Base-by-base conservation (phyloP, 2,888 invertebrate genomes). In the Melanchra persicariae region DNA sequence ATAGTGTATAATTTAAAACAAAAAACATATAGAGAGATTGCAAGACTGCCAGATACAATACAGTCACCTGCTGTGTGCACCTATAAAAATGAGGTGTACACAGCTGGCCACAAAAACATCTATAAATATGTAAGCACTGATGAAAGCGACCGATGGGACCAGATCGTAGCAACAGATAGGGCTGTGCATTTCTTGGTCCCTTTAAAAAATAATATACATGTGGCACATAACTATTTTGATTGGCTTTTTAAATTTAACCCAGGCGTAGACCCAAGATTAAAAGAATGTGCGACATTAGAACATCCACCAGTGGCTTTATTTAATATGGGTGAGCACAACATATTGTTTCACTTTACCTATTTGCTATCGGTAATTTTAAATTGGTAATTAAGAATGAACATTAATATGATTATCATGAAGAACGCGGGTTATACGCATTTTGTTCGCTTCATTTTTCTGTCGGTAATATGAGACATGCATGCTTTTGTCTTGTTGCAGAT, bases 41-140 rank as follows among this genome's bases (percentile, higher is more conserved):
- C 91, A 0, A 90, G 89, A 10, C 80, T 95, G 12, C 94, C 95
- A 0, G 93, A 94, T 59, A 87, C 92, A 1, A 90, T 95, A 49
- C 95, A 95, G 70, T 91, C 87, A 43, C 95, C 95, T 2, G 93
- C 93, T 0, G 86, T 93, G 0, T 95, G 95, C 66, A 79, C 85
- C 0, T 92, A 95, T 47, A 82, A 93, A 2, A 88, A 89, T 43
- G 64, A 70, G 1, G 85, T 95, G 0, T 95, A 93, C 80, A 91
- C 90, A 0, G 89, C 92, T 0, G 93, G 94, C 0, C 90, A 92
- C 8, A 92, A 90, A 57, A 85, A 91, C 30, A 91, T 95, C 57
- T 94, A 93, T 70, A 84, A 86, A 64, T 94, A 93, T 77, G 90
- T 90, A 54, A 91, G 92, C 1, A 49, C 45, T 0, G 91, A 85